These are phyloP conservation scores for Falco biarmicus DNA, from an alignment of 2,797 vertebrate species.

Conservation along the genomic window DNA sequence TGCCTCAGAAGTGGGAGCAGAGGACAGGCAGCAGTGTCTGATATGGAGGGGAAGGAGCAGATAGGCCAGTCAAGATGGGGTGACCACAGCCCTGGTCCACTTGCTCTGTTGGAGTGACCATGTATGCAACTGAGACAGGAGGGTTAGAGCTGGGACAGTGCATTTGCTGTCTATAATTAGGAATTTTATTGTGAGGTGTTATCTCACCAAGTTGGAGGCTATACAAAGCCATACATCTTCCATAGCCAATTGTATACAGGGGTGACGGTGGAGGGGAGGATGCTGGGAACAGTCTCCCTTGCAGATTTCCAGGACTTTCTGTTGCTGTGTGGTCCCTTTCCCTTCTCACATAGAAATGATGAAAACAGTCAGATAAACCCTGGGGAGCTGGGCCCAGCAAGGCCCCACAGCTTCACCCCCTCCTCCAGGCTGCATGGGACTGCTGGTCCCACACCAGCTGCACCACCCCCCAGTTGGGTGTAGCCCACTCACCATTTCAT, in stretches of 20 bases:
- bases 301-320: slow-evolving; percentile 32
- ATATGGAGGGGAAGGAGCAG: background rate
- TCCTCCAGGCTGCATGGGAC: background rate
- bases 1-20: background rate
- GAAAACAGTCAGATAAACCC: slow-evolving; percentile 9
- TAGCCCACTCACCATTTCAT: background rate
- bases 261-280: background rate
- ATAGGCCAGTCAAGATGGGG: background rate
- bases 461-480: background rate
- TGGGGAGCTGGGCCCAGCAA: background rate
- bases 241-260: background rate
- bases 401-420: background rate
- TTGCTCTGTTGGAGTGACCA: background rate
- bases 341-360: slow-evolving; percentile 20
- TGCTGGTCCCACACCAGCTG: background rate
- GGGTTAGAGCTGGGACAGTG: background rate
- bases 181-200: background rate
- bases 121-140: rapidly evolving
- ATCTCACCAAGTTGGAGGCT: background rate
- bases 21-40: background rate
- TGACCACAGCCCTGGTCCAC: background rate
- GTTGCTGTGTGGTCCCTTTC: slow-evolving; percentile 64
- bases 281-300: slow-evolving; percentile 8
- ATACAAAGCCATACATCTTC: background rate
- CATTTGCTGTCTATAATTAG: background rate